phyloP scores from a whole-genome alignment of 2,888 invertebrate species.

The Drosophila tanythrix region DNA sequence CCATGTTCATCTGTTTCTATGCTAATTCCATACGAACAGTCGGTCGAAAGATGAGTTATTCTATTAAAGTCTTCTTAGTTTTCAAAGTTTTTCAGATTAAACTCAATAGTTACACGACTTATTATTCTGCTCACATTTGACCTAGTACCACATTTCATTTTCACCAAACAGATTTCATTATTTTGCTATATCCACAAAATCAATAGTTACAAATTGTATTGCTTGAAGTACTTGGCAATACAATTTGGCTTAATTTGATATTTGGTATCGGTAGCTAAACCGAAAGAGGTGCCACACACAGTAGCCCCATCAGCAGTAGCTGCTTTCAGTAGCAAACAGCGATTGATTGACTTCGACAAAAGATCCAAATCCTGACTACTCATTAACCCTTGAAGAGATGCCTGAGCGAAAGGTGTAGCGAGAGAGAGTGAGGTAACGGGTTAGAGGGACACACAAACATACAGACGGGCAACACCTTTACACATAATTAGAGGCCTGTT shows the following conservation, averaged over 20 bases:
- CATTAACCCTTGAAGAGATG: slow-evolving; percentile 56
- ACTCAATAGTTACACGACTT: no score
- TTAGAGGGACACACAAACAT: slow-evolving; percentile 3
- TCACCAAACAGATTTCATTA: no score
- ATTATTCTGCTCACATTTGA: no score
- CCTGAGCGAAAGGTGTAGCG: background rate
- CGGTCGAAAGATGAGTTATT: background rate
- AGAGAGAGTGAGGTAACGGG: background rate
- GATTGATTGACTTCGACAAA: slow-evolving; percentile 39
- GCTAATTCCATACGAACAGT: background rate
- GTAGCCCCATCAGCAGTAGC: slow-evolving; percentile 10
- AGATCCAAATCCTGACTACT: slow-evolving; percentile 48
- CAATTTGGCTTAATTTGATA: background rate
- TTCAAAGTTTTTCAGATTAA: background rate
- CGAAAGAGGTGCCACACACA: background rate
- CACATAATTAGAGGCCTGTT: slow-evolving; percentile 77
- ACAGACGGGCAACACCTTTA: slow-evolving; percentile 67
- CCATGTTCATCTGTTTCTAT: background rate
- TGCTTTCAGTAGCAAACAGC: slow-evolving; percentile 25
- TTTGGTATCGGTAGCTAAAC: background rate
- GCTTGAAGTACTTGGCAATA: background rate
- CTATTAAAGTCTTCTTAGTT: background rate
- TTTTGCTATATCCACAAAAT: background rate
- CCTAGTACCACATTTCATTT: no score
- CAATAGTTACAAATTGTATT: background rate